Conservation (phyloP, 2,888 invertebrate species). For the Hemistola chrysoprasaria region DNA sequence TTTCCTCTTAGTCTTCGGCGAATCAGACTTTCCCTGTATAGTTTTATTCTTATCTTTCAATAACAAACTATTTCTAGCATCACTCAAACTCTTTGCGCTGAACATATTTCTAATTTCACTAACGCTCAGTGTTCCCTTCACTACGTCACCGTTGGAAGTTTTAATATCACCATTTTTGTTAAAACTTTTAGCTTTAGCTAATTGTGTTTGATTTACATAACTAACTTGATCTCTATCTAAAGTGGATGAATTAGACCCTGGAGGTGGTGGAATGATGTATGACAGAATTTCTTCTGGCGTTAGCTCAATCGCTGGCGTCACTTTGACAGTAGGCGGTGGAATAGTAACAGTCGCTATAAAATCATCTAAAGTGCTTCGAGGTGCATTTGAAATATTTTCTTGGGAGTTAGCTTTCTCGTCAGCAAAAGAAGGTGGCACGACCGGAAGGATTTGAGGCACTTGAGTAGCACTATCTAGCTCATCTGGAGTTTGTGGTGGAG, state of each 20-base stretch:
- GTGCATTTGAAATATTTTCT: slow-evolving; percentile 51
- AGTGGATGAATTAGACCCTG: slow-evolving; percentile 79
- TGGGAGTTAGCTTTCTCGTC: slow-evolving; percentile 77
- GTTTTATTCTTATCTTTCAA: slow-evolving; percentile 72
- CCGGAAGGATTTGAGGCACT: slow-evolving; percentile 86
- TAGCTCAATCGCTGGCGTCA: slow-evolving; percentile 88
- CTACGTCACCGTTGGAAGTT: slow-evolving; percentile 67
- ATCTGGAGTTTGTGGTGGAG: slow-evolving; percentile 93
- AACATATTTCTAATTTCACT: slow-evolving; percentile 80
- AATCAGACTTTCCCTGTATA: slow-evolving; percentile 60
- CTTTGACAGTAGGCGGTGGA: slow-evolving; percentile 89
- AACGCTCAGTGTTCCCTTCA: slow-evolving; percentile 82
- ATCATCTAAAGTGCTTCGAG: slow-evolving; percentile 85
- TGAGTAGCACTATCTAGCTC: slow-evolving; percentile 86
- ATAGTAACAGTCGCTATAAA: slow-evolving; percentile 92
- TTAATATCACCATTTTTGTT: slow-evolving; percentile 47
- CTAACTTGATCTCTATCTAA: slow-evolving; percentile 68
- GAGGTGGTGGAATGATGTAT: slow-evolving; percentile 90
- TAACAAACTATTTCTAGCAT: slow-evolving; percentile 76
- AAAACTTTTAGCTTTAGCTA: slow-evolving; percentile 53
- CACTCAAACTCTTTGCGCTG: slow-evolving; percentile 72
- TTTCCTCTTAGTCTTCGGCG: slow-evolving; percentile 73
- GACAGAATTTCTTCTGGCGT: slow-evolving; percentile 93
- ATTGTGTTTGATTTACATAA: slow-evolving; percentile 66
- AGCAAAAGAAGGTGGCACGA: slow-evolving; percentile 89